A percentile compares a stretch with the other conserved stretches of the same genome.
These are phyloP conservation scores for Barnardius zonarius DNA, from an alignment of 2,113 vertebrate species.

Conservation along the genomic window DNA sequence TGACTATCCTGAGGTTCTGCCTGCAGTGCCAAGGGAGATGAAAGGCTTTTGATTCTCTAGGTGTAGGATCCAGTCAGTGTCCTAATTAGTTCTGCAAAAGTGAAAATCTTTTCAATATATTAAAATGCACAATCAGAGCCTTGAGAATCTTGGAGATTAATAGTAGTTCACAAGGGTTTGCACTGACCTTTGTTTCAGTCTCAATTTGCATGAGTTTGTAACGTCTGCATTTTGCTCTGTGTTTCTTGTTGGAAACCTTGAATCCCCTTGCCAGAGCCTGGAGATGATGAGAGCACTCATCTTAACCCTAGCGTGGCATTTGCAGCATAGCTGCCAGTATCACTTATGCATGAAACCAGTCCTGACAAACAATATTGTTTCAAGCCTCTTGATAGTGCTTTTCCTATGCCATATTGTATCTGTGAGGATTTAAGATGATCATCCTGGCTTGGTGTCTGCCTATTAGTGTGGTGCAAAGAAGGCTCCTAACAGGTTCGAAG, in stretches of 20 bases:
- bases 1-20: not conserved
- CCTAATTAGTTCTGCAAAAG: conserved; percentile 6
- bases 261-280: conserved; percentile 25
- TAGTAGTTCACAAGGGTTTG: conserved; percentile 28
- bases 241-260: conserved; percentile 32
- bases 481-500: not conserved
- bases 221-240: conserved; percentile 35
- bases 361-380: not conserved
- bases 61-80: not conserved
- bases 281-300: not conserved
- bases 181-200: conserved; percentile 61
- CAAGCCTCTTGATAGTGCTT: not conserved
- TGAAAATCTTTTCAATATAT: conserved; percentile 7
- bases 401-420: not conserved
- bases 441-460: not conserved
- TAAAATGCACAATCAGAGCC: conserved; percentile 36
- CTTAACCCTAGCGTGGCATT: not conserved
- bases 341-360: not conserved
- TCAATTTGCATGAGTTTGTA: conserved; percentile 47
- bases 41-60: not conserved
- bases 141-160: conserved; percentile 45
- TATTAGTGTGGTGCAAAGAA: not conserved
- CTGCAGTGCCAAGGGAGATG: not conserved
- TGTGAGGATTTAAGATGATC: not conserved
- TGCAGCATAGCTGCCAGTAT: not conserved